phyloP scores from a whole-genome alignment of 2,113 vertebrate genomes.

The Nyctereutes procyonoides region DNA sequence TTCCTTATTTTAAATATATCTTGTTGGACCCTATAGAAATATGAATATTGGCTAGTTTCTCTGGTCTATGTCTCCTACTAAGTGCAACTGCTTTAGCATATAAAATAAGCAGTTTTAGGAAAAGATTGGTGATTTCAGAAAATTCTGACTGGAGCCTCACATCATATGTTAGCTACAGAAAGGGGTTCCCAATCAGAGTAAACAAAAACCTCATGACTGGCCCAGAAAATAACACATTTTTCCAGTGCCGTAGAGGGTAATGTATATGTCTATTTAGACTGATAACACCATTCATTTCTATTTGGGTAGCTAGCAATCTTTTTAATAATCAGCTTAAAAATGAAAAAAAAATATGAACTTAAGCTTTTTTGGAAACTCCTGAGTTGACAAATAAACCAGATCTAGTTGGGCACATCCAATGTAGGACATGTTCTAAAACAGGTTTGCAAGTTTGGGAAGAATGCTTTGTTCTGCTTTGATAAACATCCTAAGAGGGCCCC shows the following conservation, averaged over 20 bases:
- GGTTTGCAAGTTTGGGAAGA: neutral
- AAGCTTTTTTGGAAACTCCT: neutral
- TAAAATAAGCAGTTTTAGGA: neutral
- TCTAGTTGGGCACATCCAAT: neutral
- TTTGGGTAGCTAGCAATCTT: neutral
- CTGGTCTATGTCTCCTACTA: neutral
- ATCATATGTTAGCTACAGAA: neutral
- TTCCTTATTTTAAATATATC: neutral
- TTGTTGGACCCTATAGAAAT: neutral
- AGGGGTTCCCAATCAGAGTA: neutral
- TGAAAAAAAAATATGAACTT: neutral
- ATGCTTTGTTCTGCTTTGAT: neutral
- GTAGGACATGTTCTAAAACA: neutral
- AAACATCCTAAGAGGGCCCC: neutral
- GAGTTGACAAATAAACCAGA: neutral
- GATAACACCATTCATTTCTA: neutral
- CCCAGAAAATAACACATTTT: neutral
- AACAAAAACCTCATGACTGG: neutral
- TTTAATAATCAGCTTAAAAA: neutral
- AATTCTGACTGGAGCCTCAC: neutral
- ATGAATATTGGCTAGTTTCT: neutral
- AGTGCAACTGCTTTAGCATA: neutral
- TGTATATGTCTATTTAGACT: neutral
- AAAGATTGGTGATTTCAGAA: neutral
- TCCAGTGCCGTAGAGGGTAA: neutral